A percentile compares a stretch with the other conserved stretches of the same genome.
Evolutionary conservation across 2,888 invertebrate genomes (phyloP).

Genomic region (Trissolcus brochymenae): DNA sequence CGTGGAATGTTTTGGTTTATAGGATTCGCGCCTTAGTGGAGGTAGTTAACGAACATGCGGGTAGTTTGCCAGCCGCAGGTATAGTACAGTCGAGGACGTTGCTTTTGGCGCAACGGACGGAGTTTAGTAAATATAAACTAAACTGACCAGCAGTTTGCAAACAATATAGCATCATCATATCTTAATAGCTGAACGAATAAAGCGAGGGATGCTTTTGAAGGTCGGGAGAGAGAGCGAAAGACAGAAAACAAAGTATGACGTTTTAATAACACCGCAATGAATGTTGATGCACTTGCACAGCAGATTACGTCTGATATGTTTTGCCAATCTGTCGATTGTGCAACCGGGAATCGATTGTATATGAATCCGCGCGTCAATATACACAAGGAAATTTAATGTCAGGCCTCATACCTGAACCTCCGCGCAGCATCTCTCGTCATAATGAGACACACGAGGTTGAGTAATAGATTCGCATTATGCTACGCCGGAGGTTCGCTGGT

Average conservation of each 20-base stretch:
- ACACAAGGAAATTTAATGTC: slow-evolving; percentile 57
- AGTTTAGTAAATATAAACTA: slow-evolving; percentile 36
- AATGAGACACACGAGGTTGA: slow-evolving; percentile 57
- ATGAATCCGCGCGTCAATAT: slow-evolving; percentile 18
- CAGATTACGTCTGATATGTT: slow-evolving; percentile 44
- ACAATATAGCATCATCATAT: slow-evolving; percentile 48
- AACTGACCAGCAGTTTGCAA: slow-evolving; percentile 31
- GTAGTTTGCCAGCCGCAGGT: slow-evolving; percentile 46
- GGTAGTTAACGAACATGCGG: slow-evolving; percentile 50
- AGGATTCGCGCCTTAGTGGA: slow-evolving; percentile 45
- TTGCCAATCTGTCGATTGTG: slow-evolving; percentile 44
- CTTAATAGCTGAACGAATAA: slow-evolving; percentile 18
- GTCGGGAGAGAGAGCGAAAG: too few relatives aligned
- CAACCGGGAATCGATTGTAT: slow-evolving; percentile 53
- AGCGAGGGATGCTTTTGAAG: too few relatives aligned
- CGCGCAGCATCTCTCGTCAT: slow-evolving; percentile 53
- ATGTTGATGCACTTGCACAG: slow-evolving; percentile 18
- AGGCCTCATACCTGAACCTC: slow-evolving; percentile 43
- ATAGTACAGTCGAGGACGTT: slow-evolving; percentile 25
- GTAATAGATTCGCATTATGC: slow-evolving; percentile 58
- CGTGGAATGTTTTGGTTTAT: slow-evolving; percentile 49
- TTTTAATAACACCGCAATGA: too few relatives aligned
- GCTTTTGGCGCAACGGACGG: slow-evolving; percentile 32
- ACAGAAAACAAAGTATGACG: too few relatives aligned
- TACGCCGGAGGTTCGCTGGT: slow-evolving; percentile 58